phyloP scores from a whole-genome alignment of 2,888 invertebrate species.

The Drosophila incognita region DNA sequence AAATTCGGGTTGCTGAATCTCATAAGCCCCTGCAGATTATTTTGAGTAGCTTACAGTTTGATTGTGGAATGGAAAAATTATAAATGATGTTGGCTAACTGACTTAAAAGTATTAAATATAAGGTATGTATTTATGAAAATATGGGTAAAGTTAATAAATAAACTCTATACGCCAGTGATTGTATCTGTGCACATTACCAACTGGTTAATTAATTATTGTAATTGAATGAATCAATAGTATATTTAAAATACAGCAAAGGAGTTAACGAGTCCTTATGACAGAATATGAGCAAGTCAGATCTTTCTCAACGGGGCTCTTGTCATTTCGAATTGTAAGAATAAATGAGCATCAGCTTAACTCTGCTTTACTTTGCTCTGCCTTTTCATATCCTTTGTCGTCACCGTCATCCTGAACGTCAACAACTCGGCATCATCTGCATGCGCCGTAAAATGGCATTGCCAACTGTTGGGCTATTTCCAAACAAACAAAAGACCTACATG shows the following conservation, averaged over 20 bases:
- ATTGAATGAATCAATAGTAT: not conserved
- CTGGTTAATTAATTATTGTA: constrained; percentile 27
- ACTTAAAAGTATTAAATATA: not conserved
- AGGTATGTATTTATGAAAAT: not conserved
- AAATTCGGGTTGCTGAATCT: constrained; percentile 5
- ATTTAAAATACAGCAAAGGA: constrained; percentile 22
- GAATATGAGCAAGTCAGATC: constrained; percentile 1
- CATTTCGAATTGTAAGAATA: constrained; percentile 53
- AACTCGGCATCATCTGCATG: constrained; percentile 53
- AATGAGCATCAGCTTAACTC: constrained; percentile 60
- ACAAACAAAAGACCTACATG: constrained; percentile 81
- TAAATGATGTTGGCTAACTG: not conserved
- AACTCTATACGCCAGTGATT: not conserved
- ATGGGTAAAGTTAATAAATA: not conserved
- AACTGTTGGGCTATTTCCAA: constrained; percentile 44
- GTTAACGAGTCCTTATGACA: constrained; percentile 5
- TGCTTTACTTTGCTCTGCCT: constrained; percentile 49
- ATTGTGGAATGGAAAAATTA: constrained; percentile 6
- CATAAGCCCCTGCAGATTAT: constrained; percentile 14
- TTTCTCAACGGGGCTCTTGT: constrained; percentile 15
- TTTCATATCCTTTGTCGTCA: constrained; percentile 61
- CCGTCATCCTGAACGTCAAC: constrained; percentile 45
- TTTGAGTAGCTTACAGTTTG: constrained; percentile 3
- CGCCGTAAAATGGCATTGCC: constrained; percentile 45
- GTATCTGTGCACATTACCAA: constrained; percentile 5